Base-by-base conservation (phyloP, 2,797 vertebrate species). In the Alcedo atthis region DNA sequence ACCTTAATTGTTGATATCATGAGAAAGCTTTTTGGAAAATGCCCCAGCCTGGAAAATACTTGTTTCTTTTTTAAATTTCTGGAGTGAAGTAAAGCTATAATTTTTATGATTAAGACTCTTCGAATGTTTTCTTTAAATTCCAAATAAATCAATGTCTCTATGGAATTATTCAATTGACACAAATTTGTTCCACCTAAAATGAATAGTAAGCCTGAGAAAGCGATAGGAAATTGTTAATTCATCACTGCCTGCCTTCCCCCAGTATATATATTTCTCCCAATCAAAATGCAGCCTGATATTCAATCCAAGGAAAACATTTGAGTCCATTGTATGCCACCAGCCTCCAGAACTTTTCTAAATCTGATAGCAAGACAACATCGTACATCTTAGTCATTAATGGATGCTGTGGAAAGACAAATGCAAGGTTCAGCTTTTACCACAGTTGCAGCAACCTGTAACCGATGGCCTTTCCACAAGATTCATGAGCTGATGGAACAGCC, bases 191-290 rank as follows among this genome's bases (percentile, higher is more conserved):
- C 76, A 76, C 78, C 93, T 94, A 78, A 94, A 96, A 93, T 92
- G 70, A 95, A 95, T 78, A 68, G 90, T 49, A 59, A 67, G 59
- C 32, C 86, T 92, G 76, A 90, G 84, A 85, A 93, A 76, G 86
- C 3, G 7, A 94, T 85, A 89, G 95, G 93, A 95, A 94, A 93
- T 89, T 92, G 92, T 93, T 90, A 78, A 96, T 96, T 85, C 86
- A 83, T 96, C 96, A 96, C 71, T 90, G 84, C 93, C 63, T 73
- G 76, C 90, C 46, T 89, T 92, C 8, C 51, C n/a, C 62, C 1
- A 11, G 62, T 66, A 49, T 55, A 32, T 87, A 32, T 87, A 85
- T 87, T 95, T 83, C 69, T 67, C 66, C 69, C 87, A 87, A 94
- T 94, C 90, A 96, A 85, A 95, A 94, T 85, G 94, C 92, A 93